Evolutionary conservation across 2,113 vertebrate species (phyloP), one percentile per base, ranked within the genome.

Genomic region (Pituophis catenifer): DNA sequence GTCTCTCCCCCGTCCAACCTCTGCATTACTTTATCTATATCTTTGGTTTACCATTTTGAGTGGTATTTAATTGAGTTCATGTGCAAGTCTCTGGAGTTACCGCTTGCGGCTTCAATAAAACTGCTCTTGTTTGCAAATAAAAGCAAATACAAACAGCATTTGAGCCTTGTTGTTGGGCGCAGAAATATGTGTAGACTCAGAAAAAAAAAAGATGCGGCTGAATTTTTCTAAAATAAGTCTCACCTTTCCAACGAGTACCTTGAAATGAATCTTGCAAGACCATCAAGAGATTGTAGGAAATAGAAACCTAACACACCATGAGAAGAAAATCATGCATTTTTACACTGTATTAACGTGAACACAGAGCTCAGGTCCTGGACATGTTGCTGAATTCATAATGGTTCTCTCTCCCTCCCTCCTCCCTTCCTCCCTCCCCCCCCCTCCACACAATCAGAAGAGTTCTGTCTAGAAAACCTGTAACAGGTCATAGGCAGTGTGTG

Each of bases 381-480:
- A 95, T 90, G 94, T 26, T 97, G 65, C 94, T 93, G 93, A 93
- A 93, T 9, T 0, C 94, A 90, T 94, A 62, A 55, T 94, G 93
- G 62, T 93, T 2, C 55, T 57, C 55, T 6, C 2, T 59, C 57
- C 21, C 57, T 24, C 57, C 7, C 57, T 9, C 58, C 38, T 38
- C 38, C 38, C 38, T 38, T 1, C 38, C 38, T 38, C 38, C 38
- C 38, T 38, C 3, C 24, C 10, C 24, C 1, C 58, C 26, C 55
- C 17, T 0, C 0, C 59, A 97, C 96, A 96, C 95, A 97, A 97
- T 97, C 97, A 96, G 96, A 97, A 97, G 97, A 98, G 96, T 93
- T 96, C 97, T 54, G 95, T 96, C 96, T 94, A 93, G 96, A 96
- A 97, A 98, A 97, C 96, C 91, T 95, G 93, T 95, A 97, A 98